Base-by-base conservation (phyloP, 23 tunicate species). In the Diplosoma virens region DNA sequence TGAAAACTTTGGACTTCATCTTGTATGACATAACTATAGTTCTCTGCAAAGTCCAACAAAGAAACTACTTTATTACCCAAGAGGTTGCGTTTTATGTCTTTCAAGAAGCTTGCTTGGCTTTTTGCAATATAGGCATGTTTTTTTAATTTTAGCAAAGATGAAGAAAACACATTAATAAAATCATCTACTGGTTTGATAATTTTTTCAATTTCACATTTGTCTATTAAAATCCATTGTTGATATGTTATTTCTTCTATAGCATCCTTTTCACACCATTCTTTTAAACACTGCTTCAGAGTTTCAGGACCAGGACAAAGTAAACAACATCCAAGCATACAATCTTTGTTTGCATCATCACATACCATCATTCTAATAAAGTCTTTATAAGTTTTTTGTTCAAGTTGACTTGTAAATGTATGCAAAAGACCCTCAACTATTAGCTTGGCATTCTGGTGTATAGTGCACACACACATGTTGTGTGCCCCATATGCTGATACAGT, bases 391-490 rank as follows among this genome's bases (percentile, higher is more conserved):
- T 63, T 63, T 5, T 27, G 34, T 9, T 34, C 29, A 6, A 5
- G 27, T 16, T 35, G 27, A 35, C 69, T 63, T n/a, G n/a, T n/a
- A n/a, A n/a, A n/a, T n/a, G n/a, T n/a, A n/a, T n/a, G n/a, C n/a
- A n/a, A n/a, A n/a, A n/a, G n/a, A n/a, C n/a, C n/a, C 14, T 25
- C 29, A n/a, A 35, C 69, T 35, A 63, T 63, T 4, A 63, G 34
- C 14, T 11, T 67, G 7, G 30, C 74, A 67, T 67, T 67, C 36
- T 67, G 74, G 52, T 67, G 74, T 18, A 16, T 3, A 35, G 53
- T 67, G 52, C 74, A 67, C 17, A 67, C 74, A 36, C 74, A 35
- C 20, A 67, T 25, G 20, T 4, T 63, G 27, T 67, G 74, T 2
- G 53, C 21, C 2, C 52, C 52, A 33, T 25, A 2, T 33, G 52